Base-by-base conservation (phyloP, 2,888 invertebrate genomes). In the Ectemnius cavifrons region DNA sequence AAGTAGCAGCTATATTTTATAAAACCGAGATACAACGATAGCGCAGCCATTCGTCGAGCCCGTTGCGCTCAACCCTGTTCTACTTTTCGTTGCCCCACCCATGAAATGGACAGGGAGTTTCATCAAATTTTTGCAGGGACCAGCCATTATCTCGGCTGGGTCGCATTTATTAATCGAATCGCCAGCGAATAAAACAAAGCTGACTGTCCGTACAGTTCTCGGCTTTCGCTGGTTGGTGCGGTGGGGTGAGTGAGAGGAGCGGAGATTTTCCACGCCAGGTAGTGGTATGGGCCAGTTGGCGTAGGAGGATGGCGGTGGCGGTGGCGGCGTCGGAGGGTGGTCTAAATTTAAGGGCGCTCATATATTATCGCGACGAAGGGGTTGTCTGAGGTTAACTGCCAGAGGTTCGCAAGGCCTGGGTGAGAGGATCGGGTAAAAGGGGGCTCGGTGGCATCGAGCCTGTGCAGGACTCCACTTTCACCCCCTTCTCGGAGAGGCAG, bases 341-440 rank as follows among this genome's bases (percentile, higher is more conserved):
- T 69, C 82, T 81, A 81, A 85, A 85, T 85, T 85, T 85, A 85
- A 85, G 84, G 79, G 83, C 80, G 56, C 80, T 73, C 84, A 81
- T 85, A 85, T 85, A 85, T 85, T 85, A 85, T 79, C 80, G 78
- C 78, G 71, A 74, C 84, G 81, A 77, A 79, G 79, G 79, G 82
- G 82, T 84, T 83, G 84, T 82, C 84, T 85, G 85, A 85, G 84
- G 84, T 85, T 85, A 85, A 85, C 84, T 84, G 84, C 85, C 84
- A 81, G 82, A 84, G 81, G 80, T 79, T 84, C 79, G 83, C 62
- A 74, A 77, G 71, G 74, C 6, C 2, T 37, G 37, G 79, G 62
- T 71, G 63, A 68, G 49, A 75, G 69, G 72, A 56, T 59, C 71
- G 71, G 75, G 67, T 63, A 74, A 20, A 62, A 13, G 46, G 67